These are phyloP conservation scores for Petrocephalus zakoni DNA, from an alignment of 2,113 vertebrate genomes.

Conservation along the genomic window DNA sequence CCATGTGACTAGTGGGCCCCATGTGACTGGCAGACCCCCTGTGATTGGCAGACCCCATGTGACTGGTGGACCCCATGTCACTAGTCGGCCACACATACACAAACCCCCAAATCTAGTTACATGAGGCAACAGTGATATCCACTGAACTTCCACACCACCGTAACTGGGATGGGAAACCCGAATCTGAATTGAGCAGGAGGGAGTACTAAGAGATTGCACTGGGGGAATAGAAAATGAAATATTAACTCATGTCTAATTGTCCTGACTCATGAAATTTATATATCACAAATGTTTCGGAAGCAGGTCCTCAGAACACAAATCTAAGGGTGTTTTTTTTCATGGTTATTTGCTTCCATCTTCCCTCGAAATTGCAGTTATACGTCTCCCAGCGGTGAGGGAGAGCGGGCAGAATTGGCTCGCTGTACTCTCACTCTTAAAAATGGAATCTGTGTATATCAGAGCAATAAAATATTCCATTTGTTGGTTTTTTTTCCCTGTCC, in stretches of 20 bases:
- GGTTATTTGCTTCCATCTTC: not conserved
- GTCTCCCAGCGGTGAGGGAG: not conserved
- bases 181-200: not conserved
- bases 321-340: not conserved
- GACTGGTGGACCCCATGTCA: too few relatives aligned
- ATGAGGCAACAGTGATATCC: not conserved
- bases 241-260: slow-evolving; percentile 19
- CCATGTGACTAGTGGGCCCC: too few relatives aligned
- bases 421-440: not conserved
- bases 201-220: not conserved
- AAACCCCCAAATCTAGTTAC: not conserved
- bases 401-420: not conserved
- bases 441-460: not conserved
- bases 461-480: slow-evolving; percentile 8
- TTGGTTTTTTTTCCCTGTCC: not conserved
- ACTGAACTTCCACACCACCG: not conserved
- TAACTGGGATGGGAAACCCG: not conserved
- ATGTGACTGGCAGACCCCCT: too few relatives aligned
- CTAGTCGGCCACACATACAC: not conserved
- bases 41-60: too few relatives aligned
- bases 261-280: not conserved
- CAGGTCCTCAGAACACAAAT: not conserved
- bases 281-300: not conserved
- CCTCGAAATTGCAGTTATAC: not conserved
- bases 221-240: not conserved